Percentiles rank a stretch among this genome's conserved stretches.
Evolutionary conservation across 2,797 vertebrate genomes (phyloP).

Genomic region (Pseudopleuronectes americanus): DNA sequence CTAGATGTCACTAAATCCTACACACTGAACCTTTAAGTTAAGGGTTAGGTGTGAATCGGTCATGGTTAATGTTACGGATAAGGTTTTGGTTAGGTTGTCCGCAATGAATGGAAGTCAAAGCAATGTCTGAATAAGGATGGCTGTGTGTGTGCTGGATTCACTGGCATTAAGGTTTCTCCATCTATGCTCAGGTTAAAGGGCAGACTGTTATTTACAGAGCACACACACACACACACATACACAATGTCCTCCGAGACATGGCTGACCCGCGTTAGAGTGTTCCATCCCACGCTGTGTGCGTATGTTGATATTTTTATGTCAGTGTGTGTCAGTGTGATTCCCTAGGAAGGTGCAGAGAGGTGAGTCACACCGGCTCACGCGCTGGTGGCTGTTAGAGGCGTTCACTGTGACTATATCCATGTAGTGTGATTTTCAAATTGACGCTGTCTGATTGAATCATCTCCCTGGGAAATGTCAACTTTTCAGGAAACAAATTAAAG

Average conservation of each 20-base stretch:
- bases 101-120: too few species aligned
- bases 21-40: too few species aligned
- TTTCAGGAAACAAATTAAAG: conserved; percentile 58
- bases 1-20: too few species aligned
- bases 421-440: conserved; percentile 66
- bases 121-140: too few species aligned
- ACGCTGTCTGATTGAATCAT: conserved; percentile 43
- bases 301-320: conserved; percentile 30
- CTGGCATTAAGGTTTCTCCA: conserved; percentile 41
- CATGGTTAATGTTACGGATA: too few species aligned
- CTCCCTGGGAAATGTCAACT: conserved; percentile 52
- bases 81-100: too few species aligned
- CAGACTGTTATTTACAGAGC: conserved; percentile 34
- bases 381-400: conserved; percentile 50
- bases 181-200: conserved; percentile 52
- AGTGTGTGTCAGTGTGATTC: conserved; percentile 59
- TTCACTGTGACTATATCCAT: conserved; percentile 39
- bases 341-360: conserved; percentile 64
- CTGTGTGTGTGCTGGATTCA: conserved; percentile 21
- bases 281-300: neutral
- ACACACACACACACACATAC: conserved; percentile 10
- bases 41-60: too few species aligned
- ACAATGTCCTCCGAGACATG: conserved; percentile 28
- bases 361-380: conserved; percentile 69
- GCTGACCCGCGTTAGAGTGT: conserved; percentile 34